Conservation (phyloP, 2,113 vertebrate species). For the Microtus richardsoni region DNA sequence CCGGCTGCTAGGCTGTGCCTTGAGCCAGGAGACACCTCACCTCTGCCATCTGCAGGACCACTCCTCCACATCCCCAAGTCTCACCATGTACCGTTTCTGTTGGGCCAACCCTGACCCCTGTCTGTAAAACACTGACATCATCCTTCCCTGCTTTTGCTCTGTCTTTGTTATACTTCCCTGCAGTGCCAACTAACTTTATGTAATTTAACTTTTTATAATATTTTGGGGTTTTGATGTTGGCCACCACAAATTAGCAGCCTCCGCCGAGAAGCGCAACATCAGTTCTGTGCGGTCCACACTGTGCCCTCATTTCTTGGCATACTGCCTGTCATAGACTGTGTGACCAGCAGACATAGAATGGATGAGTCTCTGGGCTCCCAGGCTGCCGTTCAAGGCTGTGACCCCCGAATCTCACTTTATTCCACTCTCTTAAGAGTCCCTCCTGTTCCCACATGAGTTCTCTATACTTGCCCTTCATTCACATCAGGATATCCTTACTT, state of each 20-base stretch:
- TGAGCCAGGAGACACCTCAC: background rate
- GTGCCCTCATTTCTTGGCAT: background rate
- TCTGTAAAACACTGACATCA: background rate
- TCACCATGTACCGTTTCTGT: rapidly evolving
- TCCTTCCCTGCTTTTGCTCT: background rate
- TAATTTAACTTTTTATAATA: background rate
- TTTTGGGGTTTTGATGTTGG: background rate
- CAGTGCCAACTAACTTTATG: background rate
- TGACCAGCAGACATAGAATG: background rate
- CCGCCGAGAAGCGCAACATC: background rate
- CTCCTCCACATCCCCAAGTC: background rate
- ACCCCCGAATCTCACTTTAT: background rate
- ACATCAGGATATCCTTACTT: background rate
- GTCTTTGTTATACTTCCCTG: background rate
- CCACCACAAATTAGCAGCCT: background rate
- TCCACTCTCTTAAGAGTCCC: background rate
- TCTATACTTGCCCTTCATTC: background rate
- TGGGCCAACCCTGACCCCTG: background rate
- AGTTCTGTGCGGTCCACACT: background rate
- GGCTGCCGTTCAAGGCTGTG: background rate
- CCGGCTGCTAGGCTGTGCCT: background rate
- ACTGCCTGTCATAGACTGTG: background rate
- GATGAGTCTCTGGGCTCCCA: background rate
- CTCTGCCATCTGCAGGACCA: no score
- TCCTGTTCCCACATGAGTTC: background rate